A percentile compares a stretch with the other conserved stretches of the same genome.
These are phyloP conservation scores for Drosophila oshimai DNA, from an alignment of 1,140 invertebrate species.

Conservation along the genomic window DNA sequence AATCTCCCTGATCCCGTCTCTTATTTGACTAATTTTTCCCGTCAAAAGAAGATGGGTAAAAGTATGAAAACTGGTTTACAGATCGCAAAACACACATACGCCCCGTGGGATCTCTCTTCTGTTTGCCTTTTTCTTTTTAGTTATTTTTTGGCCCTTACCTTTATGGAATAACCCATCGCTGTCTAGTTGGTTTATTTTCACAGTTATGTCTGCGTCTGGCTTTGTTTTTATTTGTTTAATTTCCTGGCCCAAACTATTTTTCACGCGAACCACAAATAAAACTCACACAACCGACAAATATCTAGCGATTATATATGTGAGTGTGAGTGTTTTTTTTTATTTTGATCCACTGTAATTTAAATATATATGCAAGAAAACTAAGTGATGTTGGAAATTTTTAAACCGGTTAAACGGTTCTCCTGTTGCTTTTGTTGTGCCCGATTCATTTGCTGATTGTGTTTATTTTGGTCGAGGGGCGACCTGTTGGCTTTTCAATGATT, in stretches of 20 bases:
- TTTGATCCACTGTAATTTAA: slow-evolving; percentile 14
- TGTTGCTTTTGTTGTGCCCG: background rate
- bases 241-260: background rate
- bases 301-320: slow-evolving; percentile 5
- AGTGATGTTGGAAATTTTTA: slow-evolving; percentile 8
- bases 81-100: slow-evolving; percentile 22
- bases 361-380: slow-evolving; percentile 19
- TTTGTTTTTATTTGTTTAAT: slow-evolving; percentile 23
- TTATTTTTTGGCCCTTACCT: slow-evolving; percentile 40
- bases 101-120: slow-evolving; percentile 2
- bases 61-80: slow-evolving; percentile 31
- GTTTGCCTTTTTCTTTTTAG: background rate
- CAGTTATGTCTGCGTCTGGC: slow-evolving; percentile 12
- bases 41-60: background rate
- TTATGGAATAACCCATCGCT: slow-evolving; percentile 68
- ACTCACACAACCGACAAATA: slow-evolving; percentile 25
- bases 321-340: background rate
- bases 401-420: slow-evolving; percentile 35
- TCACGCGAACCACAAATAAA: background rate
- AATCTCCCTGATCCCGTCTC: background rate
- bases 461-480: slow-evolving; percentile 15
- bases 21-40: background rate
- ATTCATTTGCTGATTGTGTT: slow-evolving; percentile 20
- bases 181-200: slow-evolving; percentile 18
- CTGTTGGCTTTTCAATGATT: slow-evolving; percentile 21